These are phyloP conservation scores for Leuciscus waleckii DNA, from an alignment of 2,797 vertebrate genomes.

Conservation along the genomic window DNA sequence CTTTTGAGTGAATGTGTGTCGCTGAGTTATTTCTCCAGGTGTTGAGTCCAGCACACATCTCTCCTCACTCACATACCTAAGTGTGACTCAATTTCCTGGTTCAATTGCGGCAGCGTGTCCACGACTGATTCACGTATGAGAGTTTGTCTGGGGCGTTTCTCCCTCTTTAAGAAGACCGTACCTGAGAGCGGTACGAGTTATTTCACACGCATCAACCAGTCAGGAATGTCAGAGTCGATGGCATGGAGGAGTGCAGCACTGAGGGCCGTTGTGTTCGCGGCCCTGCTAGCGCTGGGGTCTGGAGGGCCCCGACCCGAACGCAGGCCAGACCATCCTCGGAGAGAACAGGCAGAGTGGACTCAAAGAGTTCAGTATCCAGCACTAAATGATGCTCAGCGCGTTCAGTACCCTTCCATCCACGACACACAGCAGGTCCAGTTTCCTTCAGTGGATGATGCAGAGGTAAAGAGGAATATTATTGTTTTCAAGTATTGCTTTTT, in stretches of 20 bases:
- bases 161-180: slow-evolving; percentile 40
- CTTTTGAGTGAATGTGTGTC: not conserved
- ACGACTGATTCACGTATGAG: slow-evolving; percentile 50
- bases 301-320: slow-evolving; percentile 70
- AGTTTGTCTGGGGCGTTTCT: slow-evolving; percentile 52
- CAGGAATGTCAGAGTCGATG: slow-evolving; percentile 66
- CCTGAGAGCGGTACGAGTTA: slow-evolving; percentile 52
- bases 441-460: slow-evolving; percentile 59
- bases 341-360: slow-evolving; percentile 54
- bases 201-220: slow-evolving; percentile 63
- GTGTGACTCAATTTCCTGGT: slow-evolving; percentile 28
- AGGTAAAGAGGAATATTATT: slow-evolving; percentile 48
- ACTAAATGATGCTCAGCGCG: slow-evolving; percentile 56
- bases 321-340: slow-evolving; percentile 63
- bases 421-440: slow-evolving; percentile 55
- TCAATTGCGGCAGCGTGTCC: not conserved
- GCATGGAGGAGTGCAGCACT: slow-evolving; percentile 45
- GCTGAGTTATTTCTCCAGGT: not conserved
- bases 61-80: not conserved
- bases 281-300: slow-evolving; percentile 74
- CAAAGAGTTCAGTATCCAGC: slow-evolving; percentile 52
- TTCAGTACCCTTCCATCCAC: slow-evolving; percentile 67
- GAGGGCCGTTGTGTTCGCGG: slow-evolving; percentile 74
- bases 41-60: not conserved
- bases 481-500: not conserved